Evolutionary conservation across 2,888 invertebrate species (phyloP).

Genomic region (Protodeltote pygarga): DNA sequence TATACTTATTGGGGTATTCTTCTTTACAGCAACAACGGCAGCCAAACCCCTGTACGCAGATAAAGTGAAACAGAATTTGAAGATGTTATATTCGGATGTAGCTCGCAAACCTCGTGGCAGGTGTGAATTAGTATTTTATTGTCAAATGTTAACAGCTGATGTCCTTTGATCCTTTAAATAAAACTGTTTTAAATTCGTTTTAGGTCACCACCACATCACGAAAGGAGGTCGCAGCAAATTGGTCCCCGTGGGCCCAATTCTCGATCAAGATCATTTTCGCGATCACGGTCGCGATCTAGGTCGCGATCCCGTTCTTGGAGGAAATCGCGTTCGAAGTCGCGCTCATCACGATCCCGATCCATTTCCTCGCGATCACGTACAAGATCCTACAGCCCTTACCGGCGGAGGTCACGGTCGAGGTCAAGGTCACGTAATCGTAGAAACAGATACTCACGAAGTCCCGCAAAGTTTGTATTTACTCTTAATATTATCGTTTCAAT

Average conservation of each 20-base stretch:
- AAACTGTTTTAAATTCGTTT: constrained; percentile 17
- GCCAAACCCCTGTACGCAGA: constrained; percentile 75
- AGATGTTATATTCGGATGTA: constrained; percentile 75
- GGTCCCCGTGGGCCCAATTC: constrained; percentile 70
- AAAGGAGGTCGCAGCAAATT: constrained; percentile 58
- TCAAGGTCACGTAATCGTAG: constrained; percentile 66
- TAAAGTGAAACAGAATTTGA: constrained; percentile 78
- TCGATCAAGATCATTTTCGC: constrained; percentile 59
- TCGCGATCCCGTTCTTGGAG: constrained; percentile 63
- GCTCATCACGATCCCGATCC: constrained; percentile 64
- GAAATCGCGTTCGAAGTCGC: constrained; percentile 58
- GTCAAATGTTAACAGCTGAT: background rate
- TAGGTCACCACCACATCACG: constrained; percentile 58
- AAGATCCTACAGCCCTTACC: constrained; percentile 70
- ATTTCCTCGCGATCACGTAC: constrained; percentile 59
- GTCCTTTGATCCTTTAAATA: background rate
- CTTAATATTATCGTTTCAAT: constrained; percentile 10
- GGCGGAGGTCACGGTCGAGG: constrained; percentile 60
- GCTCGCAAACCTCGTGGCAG: constrained; percentile 66
- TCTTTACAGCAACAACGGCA: constrained; percentile 52
- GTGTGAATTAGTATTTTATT: constrained; percentile 56
- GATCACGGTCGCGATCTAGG: constrained; percentile 59
- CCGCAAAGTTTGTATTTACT: constrained; percentile 73
- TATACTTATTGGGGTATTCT: constrained; percentile 1
- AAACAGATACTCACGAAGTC: constrained; percentile 71